Conservation (phyloP, 1,140 invertebrate species). For the Neelides sp. region DNA sequence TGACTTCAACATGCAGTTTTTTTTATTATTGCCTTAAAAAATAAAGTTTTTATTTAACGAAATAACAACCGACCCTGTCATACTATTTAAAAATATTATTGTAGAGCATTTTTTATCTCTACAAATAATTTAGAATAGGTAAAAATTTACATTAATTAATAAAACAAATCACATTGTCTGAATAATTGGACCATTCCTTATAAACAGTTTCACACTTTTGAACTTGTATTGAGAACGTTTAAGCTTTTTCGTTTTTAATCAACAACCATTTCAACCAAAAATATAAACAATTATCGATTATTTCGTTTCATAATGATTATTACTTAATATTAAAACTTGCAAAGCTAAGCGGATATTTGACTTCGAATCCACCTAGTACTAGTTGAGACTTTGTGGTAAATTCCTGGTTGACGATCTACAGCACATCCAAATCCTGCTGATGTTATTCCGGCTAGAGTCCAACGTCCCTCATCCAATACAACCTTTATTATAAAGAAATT, state of each 20-base stretch:
- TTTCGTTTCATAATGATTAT: not conserved
- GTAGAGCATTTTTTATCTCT: not conserved
- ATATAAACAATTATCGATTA: not conserved
- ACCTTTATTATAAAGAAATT: slow-evolving; percentile 16
- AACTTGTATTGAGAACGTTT: too few species aligned
- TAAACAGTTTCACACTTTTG: too few species aligned
- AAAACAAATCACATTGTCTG: too few species aligned
- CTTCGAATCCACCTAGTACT: slow-evolving; percentile 56
- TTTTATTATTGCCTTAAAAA: not conserved
- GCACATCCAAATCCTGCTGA: slow-evolving; percentile 75
- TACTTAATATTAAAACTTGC: not conserved
- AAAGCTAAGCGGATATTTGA: slow-evolving; percentile 24
- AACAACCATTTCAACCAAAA: too few species aligned
- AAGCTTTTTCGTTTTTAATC: too few species aligned
- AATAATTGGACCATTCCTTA: too few species aligned
- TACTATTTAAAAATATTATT: not conserved
- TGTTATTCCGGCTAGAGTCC: slow-evolving; percentile 69
- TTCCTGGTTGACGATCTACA: slow-evolving; percentile 70
- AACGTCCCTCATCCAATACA: slow-evolving; percentile 45
- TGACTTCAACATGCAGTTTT: not conserved
- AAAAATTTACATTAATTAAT: too few species aligned
- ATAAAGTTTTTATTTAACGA: not conserved
- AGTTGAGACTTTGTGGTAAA: slow-evolving; percentile 62
- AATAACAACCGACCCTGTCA: too few species aligned
- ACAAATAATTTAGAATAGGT: too few species aligned